phyloP scores from a whole-genome alignment of 2,888 invertebrate species.

The Tanaodytes sp. region DNA sequence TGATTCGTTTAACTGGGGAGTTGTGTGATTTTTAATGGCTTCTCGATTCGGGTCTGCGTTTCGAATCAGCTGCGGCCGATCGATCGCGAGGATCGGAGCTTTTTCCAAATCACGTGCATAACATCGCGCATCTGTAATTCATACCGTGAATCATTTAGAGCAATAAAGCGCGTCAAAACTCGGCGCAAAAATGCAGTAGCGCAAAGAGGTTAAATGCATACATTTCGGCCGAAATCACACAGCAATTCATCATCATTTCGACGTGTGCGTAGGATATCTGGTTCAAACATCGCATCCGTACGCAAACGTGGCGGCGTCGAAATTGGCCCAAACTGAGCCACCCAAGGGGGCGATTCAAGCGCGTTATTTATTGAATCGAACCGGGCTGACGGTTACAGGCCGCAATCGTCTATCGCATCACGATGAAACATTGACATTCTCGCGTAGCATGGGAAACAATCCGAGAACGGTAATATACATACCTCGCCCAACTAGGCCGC shows the following conservation, averaged over 20 bases:
- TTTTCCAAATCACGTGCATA: neutral
- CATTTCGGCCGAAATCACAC: conserved; percentile 28
- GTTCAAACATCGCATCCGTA: conserved; percentile 37
- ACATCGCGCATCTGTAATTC: conserved; percentile 1
- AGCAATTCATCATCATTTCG: conserved; percentile 42
- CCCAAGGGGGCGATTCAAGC: conserved; percentile 49
- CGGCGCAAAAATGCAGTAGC: conserved; percentile 4
- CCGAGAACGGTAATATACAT: conserved; percentile 5
- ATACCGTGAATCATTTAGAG: conserved; percentile 1
- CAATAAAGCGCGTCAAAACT: conserved; percentile 4
- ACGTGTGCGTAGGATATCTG: conserved; percentile 42
- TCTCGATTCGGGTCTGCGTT: no score
- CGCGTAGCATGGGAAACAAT: conserved; percentile 36
- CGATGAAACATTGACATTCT: conserved; percentile 59
- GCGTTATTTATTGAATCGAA: conserved; percentile 60
- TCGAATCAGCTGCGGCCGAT: no score
- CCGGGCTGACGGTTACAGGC: conserved; percentile 53
- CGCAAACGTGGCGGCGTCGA: conserved; percentile 44
- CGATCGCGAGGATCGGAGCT: no score
- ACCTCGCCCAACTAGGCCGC: conserved; percentile 1
- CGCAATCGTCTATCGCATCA: conserved; percentile 59
- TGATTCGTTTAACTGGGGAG: no score
- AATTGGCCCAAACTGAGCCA: conserved; percentile 45
- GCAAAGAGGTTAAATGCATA: conserved; percentile 29
- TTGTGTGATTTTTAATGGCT: no score